A percentile compares a stretch with the other conserved stretches of the same genome.
These are phyloP conservation scores for Microctenopoma steveboyesi DNA, from an alignment of 2,797 vertebrate genomes.

Conservation along the genomic window DNA sequence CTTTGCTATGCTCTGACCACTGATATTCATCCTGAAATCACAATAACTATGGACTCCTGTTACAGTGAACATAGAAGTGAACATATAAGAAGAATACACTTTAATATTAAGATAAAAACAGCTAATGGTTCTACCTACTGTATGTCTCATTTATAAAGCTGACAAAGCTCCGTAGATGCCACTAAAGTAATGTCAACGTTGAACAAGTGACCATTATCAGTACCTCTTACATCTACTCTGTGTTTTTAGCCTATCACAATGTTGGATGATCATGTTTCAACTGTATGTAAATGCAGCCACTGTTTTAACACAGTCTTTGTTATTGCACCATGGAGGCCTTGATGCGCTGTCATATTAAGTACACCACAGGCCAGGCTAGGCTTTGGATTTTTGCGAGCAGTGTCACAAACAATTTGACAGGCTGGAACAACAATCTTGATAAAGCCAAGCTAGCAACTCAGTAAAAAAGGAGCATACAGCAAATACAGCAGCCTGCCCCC, in stretches of 20 bases:
- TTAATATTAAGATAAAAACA: background rate
- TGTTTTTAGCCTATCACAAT: background rate
- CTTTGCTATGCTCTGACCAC: too few species aligned
- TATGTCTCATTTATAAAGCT: background rate
- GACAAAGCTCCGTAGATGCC: too few species aligned
- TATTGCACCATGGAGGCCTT: slow-evolving; percentile 16
- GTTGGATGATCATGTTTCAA: slow-evolving; percentile 10
- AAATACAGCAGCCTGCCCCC: slow-evolving; percentile 73
- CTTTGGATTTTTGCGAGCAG: slow-evolving; percentile 27
- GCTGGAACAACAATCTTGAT: slow-evolving; percentile 67
- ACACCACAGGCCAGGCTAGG: slow-evolving; percentile 47
- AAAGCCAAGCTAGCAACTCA: slow-evolving; percentile 68
- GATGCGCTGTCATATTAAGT: slow-evolving; percentile 62
- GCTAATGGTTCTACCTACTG: background rate
- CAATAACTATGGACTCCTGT: too few species aligned
- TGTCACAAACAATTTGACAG: slow-evolving; percentile 64
- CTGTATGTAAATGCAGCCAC: slow-evolving; percentile 23
- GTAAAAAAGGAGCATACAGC: slow-evolving; percentile 75
- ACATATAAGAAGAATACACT: background rate
- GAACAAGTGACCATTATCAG: too few species aligned
- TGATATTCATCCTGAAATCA: too few species aligned
- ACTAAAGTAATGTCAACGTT: too few species aligned
- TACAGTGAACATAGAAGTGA: too few species aligned
- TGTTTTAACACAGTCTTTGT: slow-evolving; percentile 18
- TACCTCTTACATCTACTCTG: too few species aligned